Base-by-base conservation (phyloP, 2,888 invertebrate genomes). In the Cephalotes varians region DNA sequence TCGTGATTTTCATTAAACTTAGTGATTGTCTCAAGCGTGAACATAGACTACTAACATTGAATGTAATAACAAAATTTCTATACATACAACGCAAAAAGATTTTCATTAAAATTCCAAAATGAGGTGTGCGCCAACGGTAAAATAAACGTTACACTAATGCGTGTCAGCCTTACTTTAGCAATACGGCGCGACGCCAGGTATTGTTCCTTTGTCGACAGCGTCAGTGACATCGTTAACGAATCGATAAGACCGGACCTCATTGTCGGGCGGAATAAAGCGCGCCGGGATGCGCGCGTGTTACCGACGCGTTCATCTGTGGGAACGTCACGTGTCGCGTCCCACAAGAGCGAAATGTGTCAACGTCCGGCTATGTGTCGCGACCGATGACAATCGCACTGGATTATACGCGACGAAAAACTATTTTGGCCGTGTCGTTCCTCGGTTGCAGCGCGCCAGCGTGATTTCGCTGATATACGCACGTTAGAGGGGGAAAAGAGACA, bases 241-340 rank as follows among this genome's bases (percentile, higher is more conserved):
- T 92, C 91, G 90, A 92, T 92, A 91, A 92, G 92, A 90, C 90
- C 85, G 87, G 91, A 91, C 90, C 90, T 91, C 88, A 92, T 92
- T 91, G 91, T 91, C 90, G 89, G 86, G 81, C 84, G 76, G 86
- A 69, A 87, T 84, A 82, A 81, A 82, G 81, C 86, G 69, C 82
- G 84, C 74, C 60, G 82, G 77, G 71, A 74, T 67, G 85, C 85
- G 88, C 85, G 88, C 83, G 86, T 92, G 91, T 90, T 90, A 88
- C 87, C 89, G 92, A 92, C 91, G 87, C 91, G 91, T 88, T 86
- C 77, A 87, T 60, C 65, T 90, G 81, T 91, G 89, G 90, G 88
- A 83, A 88, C 88, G 90, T 91, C 91, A 91, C 88, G 88, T 90
- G 84, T 54, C 49, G 71, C 71, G 80, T 69, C 51, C 81, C 77